Base-by-base conservation (phyloP, 2,888 invertebrate species). In the Orchesella flavescens region DNA sequence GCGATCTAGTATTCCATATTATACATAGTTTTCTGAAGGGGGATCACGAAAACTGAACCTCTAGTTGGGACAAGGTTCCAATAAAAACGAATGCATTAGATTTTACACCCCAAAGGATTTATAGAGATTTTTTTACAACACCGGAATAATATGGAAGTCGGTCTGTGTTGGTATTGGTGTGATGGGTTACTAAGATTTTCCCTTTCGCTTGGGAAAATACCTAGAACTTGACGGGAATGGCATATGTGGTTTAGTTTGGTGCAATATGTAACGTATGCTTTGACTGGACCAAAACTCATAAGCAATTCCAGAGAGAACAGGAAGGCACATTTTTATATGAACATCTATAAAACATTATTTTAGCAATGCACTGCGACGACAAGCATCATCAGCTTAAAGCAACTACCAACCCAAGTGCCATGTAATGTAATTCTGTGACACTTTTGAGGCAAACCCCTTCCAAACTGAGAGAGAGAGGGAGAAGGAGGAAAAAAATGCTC, bases 321-420 rank as follows among this genome's bases (percentile, higher is more conserved):
- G 49, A 53, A 57, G 34, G 71, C 7, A 53, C 19, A n/a, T 24
- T 53, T 55, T 55, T n/a, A 34, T 65, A 34, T 65, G 15, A 23
- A 24, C n/a, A 69, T 43, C 59, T 57, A 10, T 57, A 24, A 72
- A 23, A 17, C 57, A 74, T 71, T 71, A 57, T 71, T 57, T 57
- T 71, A 57, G 43, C 57, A 71, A 71, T 57, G 69, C 53, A 69
- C 43, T 34, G 17, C 57, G 57, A 43, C 57, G 57, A 55, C 57
- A 57, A 71, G 49, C 68, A 61, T 73, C 73, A 49, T 74, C 49
- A 76, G 66, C 65, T 76, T 76, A 76, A 44, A 76, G 75, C 65
- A 76, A 66, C 75, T 66, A 49, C 75, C 55, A 76, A 76, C 65
- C 75, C 66, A 75, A 75, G 74, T 75, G 63, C 74, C 49, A 46